Conservation (phyloP, 2,113 vertebrate genomes). For the Brachyhypopomus occidentalis region DNA sequence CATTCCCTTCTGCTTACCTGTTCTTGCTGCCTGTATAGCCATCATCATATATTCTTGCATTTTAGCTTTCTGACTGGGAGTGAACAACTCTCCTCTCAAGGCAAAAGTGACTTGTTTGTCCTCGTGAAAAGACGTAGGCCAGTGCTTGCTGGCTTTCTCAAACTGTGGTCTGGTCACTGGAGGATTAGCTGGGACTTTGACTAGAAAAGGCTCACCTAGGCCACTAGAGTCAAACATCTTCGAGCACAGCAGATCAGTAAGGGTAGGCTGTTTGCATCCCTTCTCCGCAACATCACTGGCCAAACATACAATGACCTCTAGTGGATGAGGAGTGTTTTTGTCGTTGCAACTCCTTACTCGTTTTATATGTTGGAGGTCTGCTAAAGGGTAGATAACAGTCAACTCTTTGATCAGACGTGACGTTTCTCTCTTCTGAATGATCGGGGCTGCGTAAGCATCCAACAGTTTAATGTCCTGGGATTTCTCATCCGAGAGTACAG, state of each 20-base stretch:
- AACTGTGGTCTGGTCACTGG: slow-evolving; percentile 84
- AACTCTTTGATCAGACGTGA: slow-evolving; percentile 79
- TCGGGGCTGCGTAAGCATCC: slow-evolving; percentile 75
- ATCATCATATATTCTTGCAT: slow-evolving; percentile 79
- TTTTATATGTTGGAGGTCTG: slow-evolving; percentile 78
- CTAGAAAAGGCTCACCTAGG: slow-evolving; percentile 80
- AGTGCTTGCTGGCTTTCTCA: slow-evolving; percentile 76
- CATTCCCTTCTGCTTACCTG: slow-evolving; percentile 65
- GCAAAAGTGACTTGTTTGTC: slow-evolving; percentile 77
- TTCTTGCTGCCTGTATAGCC: slow-evolving; percentile 73
- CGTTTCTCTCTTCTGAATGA: slow-evolving; percentile 80
- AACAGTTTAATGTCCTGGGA: slow-evolving; percentile 70
- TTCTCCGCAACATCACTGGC: slow-evolving; percentile 52
- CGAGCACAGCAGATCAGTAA: slow-evolving; percentile 66
- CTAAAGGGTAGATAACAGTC: slow-evolving; percentile 68
- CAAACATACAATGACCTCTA: slow-evolving; percentile 82
- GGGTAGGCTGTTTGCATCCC: neutral
- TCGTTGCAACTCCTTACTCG: slow-evolving; percentile 75
- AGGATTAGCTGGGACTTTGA: slow-evolving; percentile 72
- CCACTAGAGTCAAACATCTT: slow-evolving; percentile 56
- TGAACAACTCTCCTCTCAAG: slow-evolving; percentile 75
- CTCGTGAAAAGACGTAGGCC: slow-evolving; percentile 86
- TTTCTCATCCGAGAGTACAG: slow-evolving; percentile 82
- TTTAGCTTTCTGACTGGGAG: slow-evolving; percentile 59
- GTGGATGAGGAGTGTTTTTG: slow-evolving; percentile 55